These are phyloP conservation scores for Paralvinella palmiformis DNA, from an alignment of 1,140 invertebrate genomes.

Conservation along the genomic window DNA sequence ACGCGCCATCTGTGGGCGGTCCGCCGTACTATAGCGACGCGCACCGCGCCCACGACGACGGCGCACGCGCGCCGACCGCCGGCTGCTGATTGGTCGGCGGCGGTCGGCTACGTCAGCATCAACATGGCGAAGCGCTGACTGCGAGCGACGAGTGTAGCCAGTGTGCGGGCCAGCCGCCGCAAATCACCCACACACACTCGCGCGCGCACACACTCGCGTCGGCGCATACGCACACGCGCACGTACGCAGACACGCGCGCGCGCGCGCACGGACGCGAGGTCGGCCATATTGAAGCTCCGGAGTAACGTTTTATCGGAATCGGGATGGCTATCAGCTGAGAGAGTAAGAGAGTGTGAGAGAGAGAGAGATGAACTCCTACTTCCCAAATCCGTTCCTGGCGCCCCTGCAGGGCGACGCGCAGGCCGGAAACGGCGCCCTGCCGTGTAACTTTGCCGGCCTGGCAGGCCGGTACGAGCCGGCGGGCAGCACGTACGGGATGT, in stretches of 20 bases:
- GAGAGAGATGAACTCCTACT: conserved; percentile 8
- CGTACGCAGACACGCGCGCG: too few relatives aligned
- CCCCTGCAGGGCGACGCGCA: conserved; percentile 1
- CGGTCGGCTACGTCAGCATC: neutral
- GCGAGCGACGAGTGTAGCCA: neutral
- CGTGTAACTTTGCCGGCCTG: conserved; percentile 2
- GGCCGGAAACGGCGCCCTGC: too few relatives aligned
- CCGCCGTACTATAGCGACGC: neutral
- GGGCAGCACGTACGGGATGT: neutral
- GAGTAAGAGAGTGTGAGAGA: neutral
- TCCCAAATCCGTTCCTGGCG: conserved; percentile 2
- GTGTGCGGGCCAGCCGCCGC: neutral
- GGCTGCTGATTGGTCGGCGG: neutral
- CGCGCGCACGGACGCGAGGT: too few relatives aligned
- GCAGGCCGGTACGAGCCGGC: neutral
- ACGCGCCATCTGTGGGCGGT: neutral
- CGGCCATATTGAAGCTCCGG: too few relatives aligned
- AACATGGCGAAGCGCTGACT: neutral
- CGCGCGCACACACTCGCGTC: too few relatives aligned
- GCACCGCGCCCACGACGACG: neutral
- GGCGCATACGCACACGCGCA: too few relatives aligned
- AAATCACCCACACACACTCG: neutral
- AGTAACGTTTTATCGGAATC: too few relatives aligned
- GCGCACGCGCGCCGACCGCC: neutral
- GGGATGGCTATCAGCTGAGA: neutral